These are phyloP conservation scores for Oncorhynchus tshawytscha DNA, from an alignment of 2,113 vertebrate genomes.

Conservation along the genomic window DNA sequence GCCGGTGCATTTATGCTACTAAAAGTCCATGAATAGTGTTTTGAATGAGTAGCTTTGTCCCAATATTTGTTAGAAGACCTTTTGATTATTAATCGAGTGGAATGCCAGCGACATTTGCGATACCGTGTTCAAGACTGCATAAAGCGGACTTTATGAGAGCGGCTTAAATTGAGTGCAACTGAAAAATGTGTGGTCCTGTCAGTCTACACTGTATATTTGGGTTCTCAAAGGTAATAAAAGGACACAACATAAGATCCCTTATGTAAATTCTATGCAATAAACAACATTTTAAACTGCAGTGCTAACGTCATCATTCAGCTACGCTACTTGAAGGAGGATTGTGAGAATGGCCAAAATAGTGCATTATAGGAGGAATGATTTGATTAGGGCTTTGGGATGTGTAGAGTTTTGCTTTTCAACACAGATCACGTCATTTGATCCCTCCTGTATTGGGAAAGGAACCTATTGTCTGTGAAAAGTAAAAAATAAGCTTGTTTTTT, in stretches of 20 bases:
- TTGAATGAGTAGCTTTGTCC: no score
- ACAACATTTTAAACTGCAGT: slow-evolving; percentile 11
- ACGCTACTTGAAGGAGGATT: neutral
- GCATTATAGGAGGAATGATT: slow-evolving; percentile 7
- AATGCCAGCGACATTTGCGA: no score
- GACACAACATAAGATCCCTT: slow-evolving; percentile 17
- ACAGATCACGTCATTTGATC: neutral
- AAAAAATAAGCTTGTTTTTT: neutral
- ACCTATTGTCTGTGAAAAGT: neutral
- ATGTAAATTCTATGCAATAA: slow-evolving; percentile 8
- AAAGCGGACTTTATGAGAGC: no score
- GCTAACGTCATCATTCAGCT: slow-evolving; percentile 10
- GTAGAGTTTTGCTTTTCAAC: neutral
- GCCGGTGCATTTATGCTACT: no score
- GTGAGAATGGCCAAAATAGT: slow-evolving; percentile 6
- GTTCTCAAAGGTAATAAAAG: neutral
- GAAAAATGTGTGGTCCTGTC: neutral
- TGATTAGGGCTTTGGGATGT: slow-evolving; percentile 3
- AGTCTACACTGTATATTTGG: neutral
- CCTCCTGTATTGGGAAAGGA: neutral
- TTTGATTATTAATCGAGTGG: neutral
- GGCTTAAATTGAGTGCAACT: no score
- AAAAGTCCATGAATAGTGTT: no score
- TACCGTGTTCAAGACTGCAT: no score
- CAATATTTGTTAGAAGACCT: neutral